These are phyloP conservation scores for Callaeas wilsoni DNA, from an alignment of 2,113 vertebrate genomes.

Conservation along the genomic window DNA sequence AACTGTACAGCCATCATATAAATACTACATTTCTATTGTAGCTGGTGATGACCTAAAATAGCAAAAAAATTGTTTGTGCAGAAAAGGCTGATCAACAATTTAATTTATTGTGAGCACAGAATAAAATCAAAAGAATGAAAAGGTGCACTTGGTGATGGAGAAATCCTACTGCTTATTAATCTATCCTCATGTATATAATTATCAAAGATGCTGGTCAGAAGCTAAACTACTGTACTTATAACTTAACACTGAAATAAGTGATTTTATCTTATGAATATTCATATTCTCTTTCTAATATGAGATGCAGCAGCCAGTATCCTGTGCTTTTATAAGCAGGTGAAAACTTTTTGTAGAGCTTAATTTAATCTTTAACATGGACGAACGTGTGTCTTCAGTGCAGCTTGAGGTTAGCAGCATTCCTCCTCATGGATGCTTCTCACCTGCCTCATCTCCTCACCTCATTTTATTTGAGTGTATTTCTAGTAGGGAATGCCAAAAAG, in stretches of 20 bases:
- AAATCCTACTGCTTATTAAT: not conserved
- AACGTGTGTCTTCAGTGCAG: not conserved
- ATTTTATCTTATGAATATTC: not conserved
- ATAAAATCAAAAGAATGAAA: not conserved
- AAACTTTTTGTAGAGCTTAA: not conserved
- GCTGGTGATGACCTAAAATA: not conserved
- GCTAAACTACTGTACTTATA: not conserved
- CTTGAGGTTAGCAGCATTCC: not conserved
- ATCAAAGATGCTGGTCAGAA: not conserved
- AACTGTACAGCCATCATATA: not conserved
- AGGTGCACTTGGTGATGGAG: not conserved
- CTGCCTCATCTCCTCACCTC: not conserved
- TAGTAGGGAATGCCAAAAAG: not conserved
- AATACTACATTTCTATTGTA: not conserved
- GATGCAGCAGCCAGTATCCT: not conserved
- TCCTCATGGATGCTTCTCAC: not conserved
- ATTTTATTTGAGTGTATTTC: not conserved
- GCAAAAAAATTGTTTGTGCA: not conserved
- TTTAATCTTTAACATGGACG: not conserved
- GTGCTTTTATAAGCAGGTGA: not conserved
- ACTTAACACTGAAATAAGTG: not conserved
- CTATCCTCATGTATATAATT: not conserved
- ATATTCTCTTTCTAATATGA: not conserved
- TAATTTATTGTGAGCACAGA: not conserved
- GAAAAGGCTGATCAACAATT: not conserved